These are phyloP conservation scores for Cyphotilapia sp. DNA, from an alignment of 2,113 vertebrate genomes.

Conservation along the genomic window DNA sequence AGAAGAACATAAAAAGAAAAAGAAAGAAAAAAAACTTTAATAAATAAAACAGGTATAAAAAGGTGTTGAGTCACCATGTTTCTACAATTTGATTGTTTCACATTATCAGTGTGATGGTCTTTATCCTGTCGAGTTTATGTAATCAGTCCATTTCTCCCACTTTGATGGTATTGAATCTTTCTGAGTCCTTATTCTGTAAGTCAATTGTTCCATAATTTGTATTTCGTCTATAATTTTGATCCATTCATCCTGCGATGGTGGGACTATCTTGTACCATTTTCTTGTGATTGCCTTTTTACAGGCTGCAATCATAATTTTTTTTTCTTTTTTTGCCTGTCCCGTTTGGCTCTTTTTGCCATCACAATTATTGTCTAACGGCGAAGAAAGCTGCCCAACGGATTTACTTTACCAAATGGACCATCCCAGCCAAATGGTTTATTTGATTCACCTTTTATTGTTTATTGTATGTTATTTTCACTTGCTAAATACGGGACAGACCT, in stretches of 20 bases:
- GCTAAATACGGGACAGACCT: rapidly evolving
- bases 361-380: neutral
- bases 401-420: neutral
- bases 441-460: neutral
- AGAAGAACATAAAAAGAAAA: neutral
- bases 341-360: neutral
- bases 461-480: neutral
- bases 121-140: neutral
- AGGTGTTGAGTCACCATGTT: rapidly evolving
- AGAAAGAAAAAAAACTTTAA: neutral
- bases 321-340: neutral
- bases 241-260: neutral
- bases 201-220: neutral
- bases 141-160: neutral
- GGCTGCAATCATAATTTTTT: neutral
- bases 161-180: neutral
- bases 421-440: neutral
- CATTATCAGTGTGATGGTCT: neutral
- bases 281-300: neutral
- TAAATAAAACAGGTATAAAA: neutral
- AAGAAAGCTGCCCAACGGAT: rapidly evolving
- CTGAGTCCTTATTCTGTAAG: neutral
- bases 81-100: neutral
- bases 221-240: neutral
- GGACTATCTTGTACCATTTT: neutral